These are phyloP conservation scores for Neoaliturus tenellus DNA, from an alignment of 2,888 invertebrate species.

Conservation along the genomic window DNA sequence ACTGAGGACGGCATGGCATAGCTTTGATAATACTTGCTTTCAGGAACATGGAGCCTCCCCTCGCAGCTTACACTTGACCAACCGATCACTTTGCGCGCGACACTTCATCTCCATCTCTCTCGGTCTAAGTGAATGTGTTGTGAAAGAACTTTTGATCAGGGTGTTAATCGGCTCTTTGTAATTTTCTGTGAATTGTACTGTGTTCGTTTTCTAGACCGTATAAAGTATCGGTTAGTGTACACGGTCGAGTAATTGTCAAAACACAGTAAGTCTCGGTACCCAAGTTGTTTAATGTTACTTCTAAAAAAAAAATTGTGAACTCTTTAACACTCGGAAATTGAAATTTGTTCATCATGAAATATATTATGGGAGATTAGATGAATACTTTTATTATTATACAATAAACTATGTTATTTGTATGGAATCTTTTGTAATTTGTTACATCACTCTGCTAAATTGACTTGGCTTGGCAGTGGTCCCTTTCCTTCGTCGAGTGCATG, in stretches of 20 bases:
- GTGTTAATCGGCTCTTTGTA: conserved; percentile 58
- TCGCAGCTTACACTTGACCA: conserved; percentile 56
- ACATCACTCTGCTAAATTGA: conserved; percentile 52
- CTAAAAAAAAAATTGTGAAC: conserved; percentile 39
- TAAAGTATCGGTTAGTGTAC: conserved; percentile 48
- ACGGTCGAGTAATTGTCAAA: conserved; percentile 37
- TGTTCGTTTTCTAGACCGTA: conserved; percentile 55
- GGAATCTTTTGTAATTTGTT: conserved; percentile 58
- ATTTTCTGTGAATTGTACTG: conserved; percentile 60
- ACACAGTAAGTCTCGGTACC: conserved; percentile 45
- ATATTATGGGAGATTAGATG: conserved; percentile 55
- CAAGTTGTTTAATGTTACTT: conserved; percentile 52
- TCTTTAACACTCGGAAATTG: conserved; percentile 46
- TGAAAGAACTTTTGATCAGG: conserved; percentile 58
- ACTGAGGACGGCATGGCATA: conserved; percentile 54
- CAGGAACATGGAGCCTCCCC: conserved; percentile 52
- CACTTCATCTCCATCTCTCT: conserved; percentile 55
- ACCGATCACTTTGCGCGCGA: conserved; percentile 60
- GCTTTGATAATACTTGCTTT: conserved; percentile 59
- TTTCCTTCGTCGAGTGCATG: conserved; percentile 10
- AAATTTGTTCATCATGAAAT: conserved; percentile 54
- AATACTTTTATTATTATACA: conserved; percentile 55
- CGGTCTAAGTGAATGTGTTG: conserved; percentile 60
- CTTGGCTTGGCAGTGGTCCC: conserved; percentile 39
- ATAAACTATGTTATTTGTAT: conserved; percentile 58